Base-by-base conservation (phyloP, 2,797 vertebrate species). In the Etheostoma perlongum region DNA sequence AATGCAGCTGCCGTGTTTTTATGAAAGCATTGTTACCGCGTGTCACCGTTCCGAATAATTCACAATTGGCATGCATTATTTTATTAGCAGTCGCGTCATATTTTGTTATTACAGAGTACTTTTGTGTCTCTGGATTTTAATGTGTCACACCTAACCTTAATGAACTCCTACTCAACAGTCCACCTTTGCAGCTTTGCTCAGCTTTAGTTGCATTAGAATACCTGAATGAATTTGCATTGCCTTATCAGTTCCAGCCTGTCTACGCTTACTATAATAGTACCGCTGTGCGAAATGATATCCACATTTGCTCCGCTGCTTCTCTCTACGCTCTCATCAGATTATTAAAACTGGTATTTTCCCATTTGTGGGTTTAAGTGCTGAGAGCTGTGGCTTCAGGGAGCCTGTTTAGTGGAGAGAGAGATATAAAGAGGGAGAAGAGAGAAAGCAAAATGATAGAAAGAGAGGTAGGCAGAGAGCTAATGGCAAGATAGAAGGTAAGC, bases 321-420 rank as follows among this genome's bases (percentile, higher is more conserved):
- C 64, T 82, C 66, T 65, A 19, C 44, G 27, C 84, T 83, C 77
- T 88, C 84, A 82, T 90, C 90, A 88, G 80, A 90, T 86, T 88
- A 89, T 86, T 88, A 66, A 61, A 83, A 78, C 76, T 76, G 83
- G 75, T 87, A 74, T 91, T 91, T 92, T 86, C 76, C 82, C 84
- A 77, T 90, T 81, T 86, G 80, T 79, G 77, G 86, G 81, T 82
- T 90, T 87, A 85, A 84, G 74, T 58, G 75, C 83, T 51, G 72
- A 83, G 73, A 84, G 85, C 61, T 72, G 59, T 88, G 83, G 74
- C 80, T 87, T 84, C 69, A 10, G 79, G 76, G 78, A 74, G 83
- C 19, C 79, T 87, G 79, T 91, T 87, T 86, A 85, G 82, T 30
- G 55, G 70, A 66, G 66, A 66, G 53, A 69, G 61, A 46, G 76